phyloP scores from a whole-genome alignment of 2,797 vertebrate species.

The Amniataba percoides region DNA sequence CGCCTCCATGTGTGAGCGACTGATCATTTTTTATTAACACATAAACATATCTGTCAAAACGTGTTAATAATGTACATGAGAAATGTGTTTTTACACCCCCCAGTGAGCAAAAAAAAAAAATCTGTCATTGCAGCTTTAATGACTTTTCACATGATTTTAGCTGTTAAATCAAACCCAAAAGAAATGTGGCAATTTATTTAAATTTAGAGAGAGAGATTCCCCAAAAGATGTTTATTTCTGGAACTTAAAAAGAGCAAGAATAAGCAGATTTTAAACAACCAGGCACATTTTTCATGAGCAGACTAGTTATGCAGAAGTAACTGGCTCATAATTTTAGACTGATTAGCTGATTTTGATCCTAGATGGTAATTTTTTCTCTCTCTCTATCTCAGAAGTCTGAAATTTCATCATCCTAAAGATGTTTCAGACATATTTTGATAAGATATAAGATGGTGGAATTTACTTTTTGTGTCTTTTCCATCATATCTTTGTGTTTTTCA shows the following conservation, averaged over 20 bases:
- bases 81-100: no score
- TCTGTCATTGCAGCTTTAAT: not conserved
- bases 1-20: constrained; percentile 93
- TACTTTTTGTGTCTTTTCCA: not conserved
- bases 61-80: not conserved
- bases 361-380: no score
- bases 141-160: not conserved
- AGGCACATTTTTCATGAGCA: not conserved
- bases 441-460: not conserved
- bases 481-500: not conserved
- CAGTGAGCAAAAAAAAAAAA: not conserved
- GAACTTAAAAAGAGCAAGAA: not conserved
- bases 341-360: not conserved
- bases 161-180: not conserved
- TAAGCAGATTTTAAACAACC: not conserved
- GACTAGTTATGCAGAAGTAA: not conserved
- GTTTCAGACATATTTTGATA: not conserved
- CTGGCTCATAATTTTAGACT: not conserved
- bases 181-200: not conserved
- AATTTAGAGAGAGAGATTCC: not conserved
- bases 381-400: no score
- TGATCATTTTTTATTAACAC: not conserved
- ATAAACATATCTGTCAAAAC: not conserved
- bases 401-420: not conserved
- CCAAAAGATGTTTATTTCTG: not conserved